Base-by-base conservation (phyloP, 1,140 invertebrate species). In the Drosophila watanabei region DNA sequence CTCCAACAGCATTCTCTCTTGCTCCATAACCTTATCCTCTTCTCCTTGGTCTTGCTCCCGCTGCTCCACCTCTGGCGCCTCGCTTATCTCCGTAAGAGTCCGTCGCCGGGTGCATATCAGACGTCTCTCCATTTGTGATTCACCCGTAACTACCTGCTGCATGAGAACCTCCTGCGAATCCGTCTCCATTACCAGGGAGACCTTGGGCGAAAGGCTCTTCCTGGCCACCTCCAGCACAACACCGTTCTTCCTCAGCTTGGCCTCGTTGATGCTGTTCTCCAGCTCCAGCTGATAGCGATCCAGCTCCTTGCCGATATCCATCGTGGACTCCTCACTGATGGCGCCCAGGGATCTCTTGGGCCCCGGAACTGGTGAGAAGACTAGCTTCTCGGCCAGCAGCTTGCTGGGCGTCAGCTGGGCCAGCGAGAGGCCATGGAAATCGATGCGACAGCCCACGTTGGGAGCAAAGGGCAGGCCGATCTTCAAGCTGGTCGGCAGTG, bases 191-290 rank as follows among this genome's bases (percentile, higher is more conserved):
- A 72, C n/a, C 7, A 75, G 6, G 0, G 68, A 49, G 4, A 70
- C 32, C 24, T 61, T 69, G n/a, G 82, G 73, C 32, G 85, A 39
- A 61, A 56, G 16, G 18, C 66, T 70, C 4, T n/a, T 45, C 14
- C 66, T 14, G n/a, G 37, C 2, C 46, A 13, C 37, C 60, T 66
- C 66, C 30, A 37, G 37, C 20, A 37, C 10, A 3, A 80, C 32
- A 14, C 82, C 79, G 45, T 76, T 80, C 49, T 86, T 93, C 16
- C 88, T 68, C 39, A 90, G 51, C 69, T 93, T 93, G 5, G 93
- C 93, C 54, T 93, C 93, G 60, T 93, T 93, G 18, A 93, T 93
- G 78, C 92, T 93, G 30, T 93, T 93, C 64, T 93, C 93, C 32
- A 93, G 64, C 65, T 93, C 92, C 58, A 93, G 58, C 51, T 93